These are phyloP conservation scores for Caenorhabditis tropicalis DNA, from an alignment of 1,140 invertebrate genomes.

Conservation along the genomic window DNA sequence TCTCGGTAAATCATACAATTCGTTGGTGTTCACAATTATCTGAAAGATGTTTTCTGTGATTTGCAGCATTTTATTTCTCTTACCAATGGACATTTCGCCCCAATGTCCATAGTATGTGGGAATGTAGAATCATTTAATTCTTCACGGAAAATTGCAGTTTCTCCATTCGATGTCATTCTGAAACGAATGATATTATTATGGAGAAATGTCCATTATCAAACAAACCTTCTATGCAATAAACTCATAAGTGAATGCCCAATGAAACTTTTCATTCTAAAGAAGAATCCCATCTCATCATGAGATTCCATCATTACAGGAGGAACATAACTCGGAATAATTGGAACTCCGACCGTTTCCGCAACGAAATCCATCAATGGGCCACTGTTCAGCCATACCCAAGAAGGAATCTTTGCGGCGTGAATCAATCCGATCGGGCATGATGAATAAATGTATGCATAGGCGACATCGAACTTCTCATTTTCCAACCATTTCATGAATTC, in stretches of 20 bases:
- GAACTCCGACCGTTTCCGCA: conserved; percentile 48
- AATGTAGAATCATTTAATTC: conserved; percentile 53
- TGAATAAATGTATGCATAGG: conserved; percentile 54
- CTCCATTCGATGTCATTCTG: conserved; percentile 13
- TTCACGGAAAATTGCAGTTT: conserved; percentile 54
- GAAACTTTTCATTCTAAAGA: conserved; percentile 39
- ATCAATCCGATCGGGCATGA: conserved; percentile 53
- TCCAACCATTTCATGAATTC: conserved; percentile 55
- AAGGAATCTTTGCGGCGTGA: conserved; percentile 52
- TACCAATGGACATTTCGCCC: conserved; percentile 48
- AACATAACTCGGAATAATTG: conserved; percentile 51
- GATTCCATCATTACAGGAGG: conserved; percentile 44
- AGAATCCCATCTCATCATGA: conserved; percentile 41
- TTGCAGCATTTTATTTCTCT: background rate
- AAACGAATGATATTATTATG: background rate
- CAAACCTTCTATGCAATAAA: conserved; percentile 7
- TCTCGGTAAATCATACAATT: conserved; percentile 54
- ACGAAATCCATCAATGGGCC: conserved; percentile 54
- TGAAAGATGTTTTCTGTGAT: background rate
- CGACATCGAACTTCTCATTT: conserved; percentile 54
- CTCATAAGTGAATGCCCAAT: conserved; percentile 41
- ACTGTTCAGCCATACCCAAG: conserved; percentile 58
- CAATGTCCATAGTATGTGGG: conserved; percentile 52
- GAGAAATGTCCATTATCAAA: background rate
- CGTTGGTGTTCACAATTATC: conserved; percentile 54